These are phyloP conservation scores for Misgurnus mizolepis DNA, from an alignment of 2,113 vertebrate species.

Conservation along the genomic window DNA sequence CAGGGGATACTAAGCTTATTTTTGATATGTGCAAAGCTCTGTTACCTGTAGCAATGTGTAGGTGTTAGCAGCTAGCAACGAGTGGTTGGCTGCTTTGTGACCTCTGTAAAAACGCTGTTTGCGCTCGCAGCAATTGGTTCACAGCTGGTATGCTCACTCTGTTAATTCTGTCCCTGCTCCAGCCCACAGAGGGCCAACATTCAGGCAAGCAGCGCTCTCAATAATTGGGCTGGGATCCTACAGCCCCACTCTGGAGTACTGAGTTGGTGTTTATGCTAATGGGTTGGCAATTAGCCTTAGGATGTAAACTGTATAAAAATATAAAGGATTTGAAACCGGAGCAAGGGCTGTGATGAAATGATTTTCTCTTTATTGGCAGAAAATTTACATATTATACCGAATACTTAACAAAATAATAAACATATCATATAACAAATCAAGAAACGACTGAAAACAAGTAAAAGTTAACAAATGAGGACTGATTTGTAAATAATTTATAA, in stretches of 20 bases:
- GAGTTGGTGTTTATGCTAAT: conserved; percentile 76
- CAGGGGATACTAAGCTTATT: conserved; percentile 21
- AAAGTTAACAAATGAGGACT: too few relatives aligned
- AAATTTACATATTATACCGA: background rate
- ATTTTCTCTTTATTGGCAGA: conserved; percentile 11
- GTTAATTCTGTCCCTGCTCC: conserved; percentile 58
- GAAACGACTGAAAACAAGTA: background rate
- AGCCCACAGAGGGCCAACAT: conserved; percentile 61
- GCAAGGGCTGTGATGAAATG: background rate
- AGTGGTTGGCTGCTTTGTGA: conserved; percentile 25
- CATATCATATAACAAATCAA: background rate
- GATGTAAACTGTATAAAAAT: conserved; percentile 59
- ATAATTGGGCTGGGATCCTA: conserved; percentile 78
- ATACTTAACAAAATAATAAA: background rate
- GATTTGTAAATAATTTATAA: too few relatives aligned
- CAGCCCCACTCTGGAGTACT: conserved; percentile 60
- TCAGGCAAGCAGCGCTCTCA: conserved; percentile 57
- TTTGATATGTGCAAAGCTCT: background rate
- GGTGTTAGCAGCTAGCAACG: conserved; percentile 39
- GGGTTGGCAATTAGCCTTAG: conserved; percentile 70
- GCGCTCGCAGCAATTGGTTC: conserved; percentile 39
- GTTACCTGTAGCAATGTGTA: conserved; percentile 45
- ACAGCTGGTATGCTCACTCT: conserved; percentile 52
- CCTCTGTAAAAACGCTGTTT: conserved; percentile 28
- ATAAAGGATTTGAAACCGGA: conserved; percentile 31